These are phyloP conservation scores for Tonatia bakeri DNA, from an alignment of 2,113 vertebrate genomes.

Conservation along the genomic window DNA sequence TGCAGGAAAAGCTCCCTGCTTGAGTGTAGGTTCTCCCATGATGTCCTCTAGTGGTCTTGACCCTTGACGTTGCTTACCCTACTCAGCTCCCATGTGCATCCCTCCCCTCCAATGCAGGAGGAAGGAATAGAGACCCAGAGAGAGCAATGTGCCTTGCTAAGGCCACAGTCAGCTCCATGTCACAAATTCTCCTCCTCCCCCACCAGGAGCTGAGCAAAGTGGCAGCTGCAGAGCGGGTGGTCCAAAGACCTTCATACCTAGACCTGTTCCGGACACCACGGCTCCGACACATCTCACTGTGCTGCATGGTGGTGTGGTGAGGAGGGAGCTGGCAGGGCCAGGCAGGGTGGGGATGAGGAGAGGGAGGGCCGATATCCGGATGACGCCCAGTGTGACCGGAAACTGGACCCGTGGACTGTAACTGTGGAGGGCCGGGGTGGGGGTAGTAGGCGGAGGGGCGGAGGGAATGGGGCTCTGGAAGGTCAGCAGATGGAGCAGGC, in stretches of 20 bases:
- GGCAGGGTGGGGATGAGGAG: background rate
- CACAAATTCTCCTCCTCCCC: background rate
- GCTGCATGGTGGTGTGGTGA: conserved; percentile 82
- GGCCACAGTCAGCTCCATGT: background rate
- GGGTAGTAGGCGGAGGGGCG: background rate
- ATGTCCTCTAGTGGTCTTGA: background rate
- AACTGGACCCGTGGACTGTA: background rate
- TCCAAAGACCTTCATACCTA: conserved; percentile 77
- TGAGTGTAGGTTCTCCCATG: background rate
- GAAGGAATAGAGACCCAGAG: background rate
- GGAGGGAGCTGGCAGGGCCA: background rate
- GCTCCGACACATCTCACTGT: conserved; percentile 80
- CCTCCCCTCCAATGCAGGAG: background rate
- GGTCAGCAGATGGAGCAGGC: conserved; percentile 36
- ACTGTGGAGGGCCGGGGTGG: background rate
- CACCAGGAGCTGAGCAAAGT: conserved; percentile 61
- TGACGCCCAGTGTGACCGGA: background rate
- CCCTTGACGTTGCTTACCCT: background rate
- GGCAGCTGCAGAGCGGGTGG: background rate
- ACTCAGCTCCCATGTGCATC: background rate
- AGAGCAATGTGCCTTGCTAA: background rate
- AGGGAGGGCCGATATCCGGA: background rate
- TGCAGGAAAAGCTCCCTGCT: background rate
- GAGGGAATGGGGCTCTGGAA: background rate
- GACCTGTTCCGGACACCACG: conserved; percentile 81